Evolutionary conservation across 92 coral and sea anemone species (phyloP), one percentile per base, ranked within the genome.

Genomic region (Zoanthus solanderi): DNA sequence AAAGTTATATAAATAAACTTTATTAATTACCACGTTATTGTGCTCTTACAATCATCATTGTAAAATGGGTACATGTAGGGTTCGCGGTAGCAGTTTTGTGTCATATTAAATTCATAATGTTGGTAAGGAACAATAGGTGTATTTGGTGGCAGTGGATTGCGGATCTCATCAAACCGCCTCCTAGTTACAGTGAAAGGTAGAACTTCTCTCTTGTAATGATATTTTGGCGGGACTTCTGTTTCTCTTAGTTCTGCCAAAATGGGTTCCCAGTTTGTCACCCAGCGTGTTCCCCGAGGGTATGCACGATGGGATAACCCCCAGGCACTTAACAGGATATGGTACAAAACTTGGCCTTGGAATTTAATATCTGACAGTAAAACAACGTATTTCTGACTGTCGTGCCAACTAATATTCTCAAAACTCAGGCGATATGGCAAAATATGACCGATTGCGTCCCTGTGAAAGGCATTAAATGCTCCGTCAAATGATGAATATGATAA

Each of bases 391-490:
- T 85, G 92, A 17, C 92, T 90, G 63, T 90, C 92, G 75, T 90
- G 92, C 92, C 92, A 90, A 46, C 87, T 90, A 50, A 85, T 89
- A n/a, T 60, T 45, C 68, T 90, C 92, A 67, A 71, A 90, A n/a
- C 76, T 90, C 92, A 90, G 87, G 82, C 87, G 87, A 60, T 90
- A 90, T 57, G 92, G 89, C 83, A 90, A 85, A 53, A 90, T 44
- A n/a, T 90, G 92, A 57, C 71, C 23, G 72, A 90, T 78, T n/a
- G 92, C 92, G 74, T 90, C 90, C 3, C 89, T 65, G 73, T 85
- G 92, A 57, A 90, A 90, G 6, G 92, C 90, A 73, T 90, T 90
- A 52, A 90, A 75, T 29, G 92, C 92, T 4, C 82, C 92, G 44
- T 90, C 92, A 71, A 90, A 86, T 68, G 82, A 78, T 7, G 92